These are phyloP conservation scores for Chrysemys picta DNA, from an alignment of 2,113 vertebrate species.

Conservation along the genomic window DNA sequence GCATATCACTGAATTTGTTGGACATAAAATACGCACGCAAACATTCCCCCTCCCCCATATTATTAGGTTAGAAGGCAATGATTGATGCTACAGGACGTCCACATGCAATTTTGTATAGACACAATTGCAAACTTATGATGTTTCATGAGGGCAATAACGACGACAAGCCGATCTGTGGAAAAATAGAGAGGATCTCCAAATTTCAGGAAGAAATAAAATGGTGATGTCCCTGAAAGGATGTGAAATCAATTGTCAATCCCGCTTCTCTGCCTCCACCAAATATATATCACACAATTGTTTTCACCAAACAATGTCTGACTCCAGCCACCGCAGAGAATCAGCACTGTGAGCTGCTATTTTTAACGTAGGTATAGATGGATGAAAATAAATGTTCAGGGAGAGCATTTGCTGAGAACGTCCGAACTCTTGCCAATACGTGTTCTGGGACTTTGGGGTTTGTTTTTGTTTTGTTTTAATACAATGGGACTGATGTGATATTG, in stretches of 20 bases:
- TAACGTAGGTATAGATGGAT: background rate
- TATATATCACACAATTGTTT: slow-evolving; percentile 17
- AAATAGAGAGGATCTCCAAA: background rate
- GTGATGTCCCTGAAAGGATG: slow-evolving; percentile 15
- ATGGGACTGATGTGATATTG: too few species aligned
- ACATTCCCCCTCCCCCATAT: background rate
- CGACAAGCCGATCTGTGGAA: background rate
- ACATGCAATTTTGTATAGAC: background rate
- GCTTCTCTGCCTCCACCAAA: slow-evolving; percentile 20
- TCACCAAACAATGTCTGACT: background rate
- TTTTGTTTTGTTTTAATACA: too few species aligned
- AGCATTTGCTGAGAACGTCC: background rate
- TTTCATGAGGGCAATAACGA: background rate
- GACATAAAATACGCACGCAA: background rate
- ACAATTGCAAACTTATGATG: background rate
- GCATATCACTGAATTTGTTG: background rate
- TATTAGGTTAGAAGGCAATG: background rate
- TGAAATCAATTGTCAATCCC: slow-evolving; percentile 9
- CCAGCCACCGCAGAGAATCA: slow-evolving; percentile 22
- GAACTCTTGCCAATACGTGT: accelerated
- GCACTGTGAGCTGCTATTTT: slow-evolving; percentile 4
- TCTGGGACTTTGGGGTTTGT: too few species aligned
- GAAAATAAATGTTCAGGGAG: background rate
- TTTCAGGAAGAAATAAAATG: slow-evolving; percentile 20
- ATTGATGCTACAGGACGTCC: background rate